Evolutionary conservation across 2,113 vertebrate genomes (phyloP).

Genomic region (Engraulis encrasicolus): DNA sequence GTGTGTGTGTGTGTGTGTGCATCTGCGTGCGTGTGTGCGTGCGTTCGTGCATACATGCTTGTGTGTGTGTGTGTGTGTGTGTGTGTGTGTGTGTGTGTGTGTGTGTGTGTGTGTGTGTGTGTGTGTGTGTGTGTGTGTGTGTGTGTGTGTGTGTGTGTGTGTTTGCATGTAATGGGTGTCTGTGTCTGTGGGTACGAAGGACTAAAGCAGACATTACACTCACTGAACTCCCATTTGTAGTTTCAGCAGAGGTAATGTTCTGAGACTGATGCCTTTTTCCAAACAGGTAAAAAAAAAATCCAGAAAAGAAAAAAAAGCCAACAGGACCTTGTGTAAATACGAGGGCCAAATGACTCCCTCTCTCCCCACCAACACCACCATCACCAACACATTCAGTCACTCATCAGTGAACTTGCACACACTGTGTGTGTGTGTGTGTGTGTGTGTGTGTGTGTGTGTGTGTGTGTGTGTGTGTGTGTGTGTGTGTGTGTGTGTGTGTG

Average conservation of each 20-base stretch:
- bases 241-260: slow-evolving; percentile 5
- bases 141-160: too few species aligned
- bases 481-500: too few species aligned
- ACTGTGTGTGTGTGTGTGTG: too few species aligned
- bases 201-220: slow-evolving; percentile 2
- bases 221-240: slow-evolving; percentile 6
- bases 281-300: not conserved
- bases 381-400: not conserved
- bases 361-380: too few species aligned
- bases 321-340: not conserved
- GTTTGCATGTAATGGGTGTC: too few species aligned
- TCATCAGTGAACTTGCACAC: too few species aligned
- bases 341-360: too few species aligned
- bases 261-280: not conserved
- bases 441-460: too few species aligned
- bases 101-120: not conserved
- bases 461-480: too few species aligned
- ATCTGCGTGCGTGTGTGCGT: too few species aligned
- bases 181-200: not conserved
- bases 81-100: not conserved
- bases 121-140: not conserved
- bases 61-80: not conserved
- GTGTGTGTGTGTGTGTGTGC: not conserved
- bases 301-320: too few species aligned
- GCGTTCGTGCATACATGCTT: too few species aligned